Evolutionary conservation across 2,888 invertebrate species (phyloP).

Genomic region (Caradrina kadenii): DNA sequence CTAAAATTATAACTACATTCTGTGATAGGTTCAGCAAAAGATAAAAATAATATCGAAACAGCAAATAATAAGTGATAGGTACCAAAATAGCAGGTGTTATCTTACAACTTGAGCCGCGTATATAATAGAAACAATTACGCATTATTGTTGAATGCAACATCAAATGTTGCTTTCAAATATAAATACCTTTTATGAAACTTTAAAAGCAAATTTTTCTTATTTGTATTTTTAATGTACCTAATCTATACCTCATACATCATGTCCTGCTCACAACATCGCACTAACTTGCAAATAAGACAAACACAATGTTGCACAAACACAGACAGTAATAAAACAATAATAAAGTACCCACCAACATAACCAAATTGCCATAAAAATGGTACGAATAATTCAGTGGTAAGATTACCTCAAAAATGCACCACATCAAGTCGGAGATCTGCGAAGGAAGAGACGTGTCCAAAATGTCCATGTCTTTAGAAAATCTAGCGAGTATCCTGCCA

Average conservation of each 20-base stretch:
- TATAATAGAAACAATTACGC: neutral
- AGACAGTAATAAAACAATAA: conserved; percentile 29
- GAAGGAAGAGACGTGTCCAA: conserved; percentile 93
- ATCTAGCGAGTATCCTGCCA: conserved; percentile 94
- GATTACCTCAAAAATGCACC: conserved; percentile 94
- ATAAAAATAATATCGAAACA: conserved; percentile 9
- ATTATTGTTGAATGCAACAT: neutral
- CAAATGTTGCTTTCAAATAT: neutral
- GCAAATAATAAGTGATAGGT: conserved; percentile 19
- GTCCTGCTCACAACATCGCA: conserved; percentile 5
- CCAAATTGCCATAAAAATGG: conserved; percentile 54
- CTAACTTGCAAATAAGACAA: conserved; percentile 28
- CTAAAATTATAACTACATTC: neutral
- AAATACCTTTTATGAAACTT: conserved; percentile 2
- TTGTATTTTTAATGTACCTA: neutral
- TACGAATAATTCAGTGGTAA: conserved; percentile 47
- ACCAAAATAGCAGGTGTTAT: neutral
- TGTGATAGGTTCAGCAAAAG: neutral
- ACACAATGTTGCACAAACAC: conserved; percentile 49
- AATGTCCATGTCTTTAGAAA: conserved; percentile 94
- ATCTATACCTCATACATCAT: conserved; percentile 5
- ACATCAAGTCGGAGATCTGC: conserved; percentile 92
- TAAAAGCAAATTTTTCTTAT: neutral
- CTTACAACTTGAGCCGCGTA: neutral
- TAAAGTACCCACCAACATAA: conserved; percentile 52